These are phyloP conservation scores for Micropterix aruncella DNA, from an alignment of 2,888 invertebrate genomes.

Conservation along the genomic window DNA sequence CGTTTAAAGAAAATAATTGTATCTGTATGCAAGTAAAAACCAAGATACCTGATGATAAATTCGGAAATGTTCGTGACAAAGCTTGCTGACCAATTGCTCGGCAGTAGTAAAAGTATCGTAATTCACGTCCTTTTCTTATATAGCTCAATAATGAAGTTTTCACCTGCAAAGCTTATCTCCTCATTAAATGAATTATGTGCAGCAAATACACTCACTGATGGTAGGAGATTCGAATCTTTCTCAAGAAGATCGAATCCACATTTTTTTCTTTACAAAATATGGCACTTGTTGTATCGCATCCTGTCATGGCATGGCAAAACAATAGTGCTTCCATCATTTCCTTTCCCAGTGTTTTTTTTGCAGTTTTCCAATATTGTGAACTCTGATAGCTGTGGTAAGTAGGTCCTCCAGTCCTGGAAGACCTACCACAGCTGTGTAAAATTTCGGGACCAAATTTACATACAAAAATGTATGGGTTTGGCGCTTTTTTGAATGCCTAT, in stretches of 20 bases:
- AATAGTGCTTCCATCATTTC: slow-evolving; percentile 1
- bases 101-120: no score
- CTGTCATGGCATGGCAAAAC: slow-evolving; percentile 1
- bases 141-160: background rate
- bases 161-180: background rate
- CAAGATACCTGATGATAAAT: background rate
- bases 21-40: no score
- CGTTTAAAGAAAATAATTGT: no score
- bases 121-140: background rate
- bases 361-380: slow-evolving; percentile 1
- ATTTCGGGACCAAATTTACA: no score
- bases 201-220: no score
- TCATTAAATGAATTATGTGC: background rate
- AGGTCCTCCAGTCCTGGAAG: no score
- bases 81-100: no score
- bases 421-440: no score
- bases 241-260: slow-evolving; percentile 1
- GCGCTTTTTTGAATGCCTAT: no score
- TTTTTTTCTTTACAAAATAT: slow-evolving; percentile 1
- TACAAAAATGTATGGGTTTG: no score
- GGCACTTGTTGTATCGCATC: slow-evolving; percentile 1
- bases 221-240: background rate
- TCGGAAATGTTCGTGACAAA: slow-evolving; percentile 1
- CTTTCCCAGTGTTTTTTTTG: background rate
- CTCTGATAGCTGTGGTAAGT: background rate